Percentiles rank a stretch among this genome's conserved stretches.
phyloP scores from a whole-genome alignment of 1,140 invertebrate species.

The roundworm (Caenorhabditis elegans) region WBcel235 BX284606.5:88501-89000 shows the following conservation, averaged over 20 bases:
- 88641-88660: constrained; percentile 18
- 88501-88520: no score
- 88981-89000: no score
- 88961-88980: no score
- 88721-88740: constrained; percentile 48
- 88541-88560: no score
- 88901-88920: no score
- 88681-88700: constrained; percentile 39
- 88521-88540: no score
- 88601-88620: no score
- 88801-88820: constrained; percentile 42
- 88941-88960: no score
- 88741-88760: constrained; percentile 39
- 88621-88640: constrained; percentile 14
- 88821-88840: constrained; percentile 44
- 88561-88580: no score
- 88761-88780: constrained; percentile 24
- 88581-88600: no score
- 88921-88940: no score
- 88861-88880: constrained; percentile 38
- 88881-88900: constrained; percentile 37
- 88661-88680: constrained; percentile 43
- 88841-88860: constrained; percentile 6
- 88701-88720: constrained; percentile 41
- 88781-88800: constrained; percentile 20